Conservation (phyloP, 2,113 vertebrate species). For the Xiphophorus couchianus region DNA sequence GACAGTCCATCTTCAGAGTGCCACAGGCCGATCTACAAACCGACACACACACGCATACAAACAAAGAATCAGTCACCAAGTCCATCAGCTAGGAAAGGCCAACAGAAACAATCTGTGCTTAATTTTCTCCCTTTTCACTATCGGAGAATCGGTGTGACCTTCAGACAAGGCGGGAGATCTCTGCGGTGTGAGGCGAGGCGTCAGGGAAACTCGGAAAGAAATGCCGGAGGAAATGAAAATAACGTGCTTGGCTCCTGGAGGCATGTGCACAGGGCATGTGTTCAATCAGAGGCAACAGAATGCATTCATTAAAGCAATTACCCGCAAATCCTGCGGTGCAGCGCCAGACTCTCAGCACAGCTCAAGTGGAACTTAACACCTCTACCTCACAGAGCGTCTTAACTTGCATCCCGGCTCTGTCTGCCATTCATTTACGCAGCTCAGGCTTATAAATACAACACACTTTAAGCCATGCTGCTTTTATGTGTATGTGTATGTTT, state of each 20-base stretch:
- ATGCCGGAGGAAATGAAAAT: constrained; percentile 31
- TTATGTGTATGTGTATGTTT: not conserved
- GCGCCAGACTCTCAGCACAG: constrained; percentile 64
- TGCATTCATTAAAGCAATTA: constrained; percentile 79
- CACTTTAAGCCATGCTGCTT: not conserved
- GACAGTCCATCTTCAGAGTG: constrained; percentile 93
- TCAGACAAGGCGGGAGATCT: constrained; percentile 32
- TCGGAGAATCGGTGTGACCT: constrained; percentile 38
- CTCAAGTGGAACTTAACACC: constrained; percentile 54
- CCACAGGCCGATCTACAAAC: constrained; percentile 95
- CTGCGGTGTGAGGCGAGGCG: constrained; percentile 4
- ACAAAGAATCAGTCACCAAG: constrained; percentile 49
- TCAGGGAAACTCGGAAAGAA: constrained; percentile 23
- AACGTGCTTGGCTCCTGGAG: constrained; percentile 44
- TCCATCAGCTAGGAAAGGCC: constrained; percentile 44
- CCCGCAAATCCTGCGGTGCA: constrained; percentile 61
- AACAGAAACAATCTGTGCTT: constrained; percentile 36
- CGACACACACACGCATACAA: constrained; percentile 34
- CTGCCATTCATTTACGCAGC: constrained; percentile 10
- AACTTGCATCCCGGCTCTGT: constrained; percentile 18
- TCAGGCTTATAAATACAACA: constrained; percentile 19
- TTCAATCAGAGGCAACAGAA: constrained; percentile 75
- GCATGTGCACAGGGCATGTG: constrained; percentile 41
- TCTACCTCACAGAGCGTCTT: constrained; percentile 36
- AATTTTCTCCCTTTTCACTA: constrained; percentile 21